Evolutionary conservation across 2,888 invertebrate species (phyloP), one percentile per base, ranked within the genome.

Genomic region (Nineta flava): DNA sequence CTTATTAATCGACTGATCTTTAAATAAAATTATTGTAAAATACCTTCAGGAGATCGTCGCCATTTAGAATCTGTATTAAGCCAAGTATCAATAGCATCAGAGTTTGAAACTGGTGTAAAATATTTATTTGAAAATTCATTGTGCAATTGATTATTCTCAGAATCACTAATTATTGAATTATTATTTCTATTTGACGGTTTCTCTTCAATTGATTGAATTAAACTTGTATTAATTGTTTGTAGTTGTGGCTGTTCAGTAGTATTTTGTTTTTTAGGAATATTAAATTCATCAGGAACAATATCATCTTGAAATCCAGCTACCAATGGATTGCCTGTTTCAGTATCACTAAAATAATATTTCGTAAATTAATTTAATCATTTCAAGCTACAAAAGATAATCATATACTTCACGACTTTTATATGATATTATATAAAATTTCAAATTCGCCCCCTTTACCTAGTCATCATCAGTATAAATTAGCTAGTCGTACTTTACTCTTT

Each of bases 251-350:
- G 15, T 9, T 26, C 13, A n/a, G 3, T 13, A 46, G 12, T 34
- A 60, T 60, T 50, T 57, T 62, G 54, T 59, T 63, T 58, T 4
- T 60, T 58, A 31, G 9, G 26, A 38, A 59, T 58, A 16, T 59
- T 54, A 54, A 66, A 65, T 54, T 81, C 81, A 44, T 79, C 79
- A 0, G 81, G 79, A 57, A 83, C 83, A 43, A 90, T 68, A 61
- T 92, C 91, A 61, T 92, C 91, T 65, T 87, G 85, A 56, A 85
- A 83, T 47, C 83, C 81, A 21, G 86, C 83, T 0, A 93, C 87
- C 60, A 85, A 69, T 19, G 88, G 88, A 70, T 87, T 88, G 7
- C 75, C 78, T 34, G 75, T 72, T 54, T 81, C 83, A 31, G 76
- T 78, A 52, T 86, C 86, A 60, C 83, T 83, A 51, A 40, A 56